Conservation (phyloP, 2,888 invertebrate genomes). For the Oxycera nigricornis region DNA sequence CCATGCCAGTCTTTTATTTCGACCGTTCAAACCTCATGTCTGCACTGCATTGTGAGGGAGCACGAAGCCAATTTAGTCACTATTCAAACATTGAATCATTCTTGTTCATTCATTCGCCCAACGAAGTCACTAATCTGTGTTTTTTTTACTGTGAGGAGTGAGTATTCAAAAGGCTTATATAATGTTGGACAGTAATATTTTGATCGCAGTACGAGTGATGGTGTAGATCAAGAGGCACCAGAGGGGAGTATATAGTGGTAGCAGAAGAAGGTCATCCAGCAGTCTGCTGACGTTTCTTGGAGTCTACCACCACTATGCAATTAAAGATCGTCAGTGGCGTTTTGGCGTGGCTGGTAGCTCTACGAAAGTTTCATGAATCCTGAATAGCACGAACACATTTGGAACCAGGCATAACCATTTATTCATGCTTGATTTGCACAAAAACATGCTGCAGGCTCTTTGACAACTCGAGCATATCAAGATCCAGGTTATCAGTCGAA, state of each 20-base stretch:
- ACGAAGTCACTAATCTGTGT: constrained; percentile 5
- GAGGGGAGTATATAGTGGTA: not conserved
- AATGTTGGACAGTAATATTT: not conserved
- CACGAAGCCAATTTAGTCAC: constrained; percentile 24
- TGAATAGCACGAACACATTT: too few relatives aligned
- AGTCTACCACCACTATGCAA: too few relatives aligned
- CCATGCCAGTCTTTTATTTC: not conserved
- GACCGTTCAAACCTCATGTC: not conserved
- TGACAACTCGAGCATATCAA: too few relatives aligned
- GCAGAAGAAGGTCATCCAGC: constrained; percentile 3
- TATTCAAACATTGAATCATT: constrained; percentile 15
- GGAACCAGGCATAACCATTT: too few relatives aligned
- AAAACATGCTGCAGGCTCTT: too few relatives aligned
- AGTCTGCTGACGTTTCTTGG: too few relatives aligned
- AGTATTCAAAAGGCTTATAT: not conserved
- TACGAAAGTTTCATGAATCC: too few relatives aligned
- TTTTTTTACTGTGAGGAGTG: not conserved
- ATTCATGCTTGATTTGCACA: too few relatives aligned
- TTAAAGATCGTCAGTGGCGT: too few relatives aligned
- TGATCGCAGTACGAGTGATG: not conserved
- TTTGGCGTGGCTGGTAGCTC: too few relatives aligned
- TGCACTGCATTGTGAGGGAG: not conserved
- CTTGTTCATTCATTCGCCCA: not conserved
- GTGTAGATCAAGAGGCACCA: not conserved
- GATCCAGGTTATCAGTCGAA: too few relatives aligned